Conservation (phyloP, 2,797 vertebrate genomes). For the Chiroxiphia lanceolata region DNA sequence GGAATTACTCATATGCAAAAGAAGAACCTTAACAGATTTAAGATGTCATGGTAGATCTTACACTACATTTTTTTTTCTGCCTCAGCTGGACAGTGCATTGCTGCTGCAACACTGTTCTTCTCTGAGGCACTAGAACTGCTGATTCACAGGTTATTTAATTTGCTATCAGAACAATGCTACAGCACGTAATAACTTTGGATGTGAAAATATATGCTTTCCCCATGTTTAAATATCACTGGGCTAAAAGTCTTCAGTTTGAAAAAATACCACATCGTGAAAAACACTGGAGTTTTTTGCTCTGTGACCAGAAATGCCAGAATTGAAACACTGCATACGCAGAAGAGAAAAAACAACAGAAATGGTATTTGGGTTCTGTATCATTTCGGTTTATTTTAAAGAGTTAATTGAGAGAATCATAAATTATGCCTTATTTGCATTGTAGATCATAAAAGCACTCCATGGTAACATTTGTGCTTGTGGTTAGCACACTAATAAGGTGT, state of each 20-base stretch:
- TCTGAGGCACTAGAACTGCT: neutral
- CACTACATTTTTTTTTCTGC: neutral
- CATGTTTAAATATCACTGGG: neutral
- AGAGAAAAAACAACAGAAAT: neutral
- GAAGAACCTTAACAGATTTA: neutral
- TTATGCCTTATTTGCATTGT: neutral
- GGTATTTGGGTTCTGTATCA: neutral
- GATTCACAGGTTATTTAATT: neutral
- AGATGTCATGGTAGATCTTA: neutral
- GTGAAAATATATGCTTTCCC: neutral
- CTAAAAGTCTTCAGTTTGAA: neutral
- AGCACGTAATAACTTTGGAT: neutral
- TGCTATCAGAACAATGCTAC: neutral
- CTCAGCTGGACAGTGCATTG: neutral
- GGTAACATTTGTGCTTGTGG: neutral
- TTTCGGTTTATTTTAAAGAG: neutral
- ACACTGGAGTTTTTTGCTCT: neutral
- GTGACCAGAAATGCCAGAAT: neutral
- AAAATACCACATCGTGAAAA: neutral
- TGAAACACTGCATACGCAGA: neutral
- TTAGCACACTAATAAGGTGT: neutral
- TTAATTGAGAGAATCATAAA: neutral
- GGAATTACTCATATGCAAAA: neutral
- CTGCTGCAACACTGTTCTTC: neutral
- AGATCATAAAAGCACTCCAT: neutral